Evolutionary conservation across 2,888 invertebrate species (phyloP).

Genomic region (Tortricodes alternella): DNA sequence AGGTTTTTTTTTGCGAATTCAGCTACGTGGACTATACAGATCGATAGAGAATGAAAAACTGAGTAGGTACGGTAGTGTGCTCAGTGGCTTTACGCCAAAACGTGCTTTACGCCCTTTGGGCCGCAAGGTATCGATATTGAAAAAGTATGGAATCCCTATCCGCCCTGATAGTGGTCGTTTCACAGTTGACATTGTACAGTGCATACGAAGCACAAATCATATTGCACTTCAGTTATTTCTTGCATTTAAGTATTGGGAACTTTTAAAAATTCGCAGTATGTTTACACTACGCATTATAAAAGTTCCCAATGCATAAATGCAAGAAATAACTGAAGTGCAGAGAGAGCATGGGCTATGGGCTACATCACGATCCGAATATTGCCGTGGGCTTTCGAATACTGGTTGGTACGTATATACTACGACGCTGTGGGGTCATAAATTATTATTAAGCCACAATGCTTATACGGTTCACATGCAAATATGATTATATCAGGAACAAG

Average conservation of each 20-base stretch:
- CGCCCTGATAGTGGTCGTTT: no score
- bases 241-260: not conserved
- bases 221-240: slow-evolving; percentile 6
- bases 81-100: no score
- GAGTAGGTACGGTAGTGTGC: no score
- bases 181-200: no score
- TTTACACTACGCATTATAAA: not conserved
- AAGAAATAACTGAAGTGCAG: slow-evolving; percentile 3
- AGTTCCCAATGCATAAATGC: not conserved
- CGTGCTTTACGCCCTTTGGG: no score
- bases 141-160: no score
- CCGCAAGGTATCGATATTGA: no score
- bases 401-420: not conserved
- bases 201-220: no score
- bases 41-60: no score
- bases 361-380: slow-evolving; percentile 1
- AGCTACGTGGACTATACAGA: no score
- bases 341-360: not conserved
- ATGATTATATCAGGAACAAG: slow-evolving; percentile 41
- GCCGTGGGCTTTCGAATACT: not conserved
- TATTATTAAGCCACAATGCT: slow-evolving; percentile 53
- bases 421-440: slow-evolving; percentile 51
- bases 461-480: slow-evolving; percentile 44
- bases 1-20: no score
- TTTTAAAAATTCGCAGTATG: no score